phyloP scores from a whole-genome alignment of 2,113 vertebrate genomes.

The Chascanopsetta lugubris region DNA sequence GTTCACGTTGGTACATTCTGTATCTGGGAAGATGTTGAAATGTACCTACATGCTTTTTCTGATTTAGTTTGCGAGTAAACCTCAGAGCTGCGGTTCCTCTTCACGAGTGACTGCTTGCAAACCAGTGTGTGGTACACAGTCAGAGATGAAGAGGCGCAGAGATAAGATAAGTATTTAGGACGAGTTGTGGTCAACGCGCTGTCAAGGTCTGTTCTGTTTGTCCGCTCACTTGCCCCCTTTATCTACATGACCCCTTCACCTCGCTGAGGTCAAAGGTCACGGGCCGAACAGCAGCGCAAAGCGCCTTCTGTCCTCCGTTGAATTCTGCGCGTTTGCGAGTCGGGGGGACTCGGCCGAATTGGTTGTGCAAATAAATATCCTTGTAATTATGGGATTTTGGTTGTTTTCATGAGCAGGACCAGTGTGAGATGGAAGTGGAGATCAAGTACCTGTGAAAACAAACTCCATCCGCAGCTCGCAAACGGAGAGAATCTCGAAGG shows the following conservation, averaged over 20 bases:
- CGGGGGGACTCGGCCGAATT: neutral
- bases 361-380: neutral
- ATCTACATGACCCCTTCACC: slow-evolving; percentile 56
- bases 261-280: slow-evolving; percentile 27
- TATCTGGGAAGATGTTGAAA: slow-evolving; percentile 14
- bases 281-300: slow-evolving; percentile 16
- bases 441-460: slow-evolving; percentile 21
- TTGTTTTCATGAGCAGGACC: neutral
- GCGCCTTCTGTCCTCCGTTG: neutral
- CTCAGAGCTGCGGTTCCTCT: slow-evolving; percentile 13
- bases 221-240: slow-evolving; percentile 10
- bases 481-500: slow-evolving; percentile 16
- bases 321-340: neutral
- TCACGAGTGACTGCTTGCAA: slow-evolving; percentile 14
- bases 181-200: slow-evolving; percentile 34
- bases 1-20: slow-evolving; percentile 14
- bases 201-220: slow-evolving; percentile 36
- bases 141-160: slow-evolving; percentile 6
- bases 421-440: neutral
- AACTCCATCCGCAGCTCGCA: slow-evolving; percentile 10
- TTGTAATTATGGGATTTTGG: neutral
- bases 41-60: slow-evolving; percentile 20
- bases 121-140: slow-evolving; percentile 41
- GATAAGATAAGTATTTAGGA: slow-evolving; percentile 42
- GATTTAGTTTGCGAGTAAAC: slow-evolving; percentile 11